These are phyloP conservation scores for Polyommatus iphigenia DNA, from an alignment of 2,888 invertebrate species.

Conservation along the genomic window DNA sequence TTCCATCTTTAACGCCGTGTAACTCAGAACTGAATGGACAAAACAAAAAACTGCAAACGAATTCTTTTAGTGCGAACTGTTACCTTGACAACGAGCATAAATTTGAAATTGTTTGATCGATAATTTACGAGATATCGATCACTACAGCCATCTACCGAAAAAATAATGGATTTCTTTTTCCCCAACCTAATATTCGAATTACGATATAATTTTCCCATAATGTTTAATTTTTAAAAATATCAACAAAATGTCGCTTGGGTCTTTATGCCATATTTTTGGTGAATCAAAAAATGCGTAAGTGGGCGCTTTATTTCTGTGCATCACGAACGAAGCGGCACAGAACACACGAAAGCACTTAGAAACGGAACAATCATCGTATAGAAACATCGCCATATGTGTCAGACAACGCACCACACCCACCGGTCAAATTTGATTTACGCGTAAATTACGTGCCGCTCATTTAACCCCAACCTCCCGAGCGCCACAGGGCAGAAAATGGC, in stretches of 20 bases:
- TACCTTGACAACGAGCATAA: too few species aligned
- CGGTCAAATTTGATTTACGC: conserved; percentile 81
- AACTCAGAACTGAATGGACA: too few species aligned
- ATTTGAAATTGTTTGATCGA: too few species aligned
- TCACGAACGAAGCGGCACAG: conserved; percentile 66
- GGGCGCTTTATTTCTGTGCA: conserved; percentile 57
- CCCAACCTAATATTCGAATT: not conserved
- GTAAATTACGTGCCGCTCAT: conserved; percentile 75
- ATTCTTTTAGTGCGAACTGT: too few species aligned
- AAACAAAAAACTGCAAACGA: too few species aligned
- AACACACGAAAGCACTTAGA: conserved; percentile 72
- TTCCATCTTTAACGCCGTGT: too few species aligned
- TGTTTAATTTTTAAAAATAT: not conserved
- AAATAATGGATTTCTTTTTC: too few species aligned
- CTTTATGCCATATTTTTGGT: not conserved
- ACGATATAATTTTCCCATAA: not conserved
- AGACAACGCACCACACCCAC: conserved; percentile 73
- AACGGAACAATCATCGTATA: conserved; percentile 61
- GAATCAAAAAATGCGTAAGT: conserved; percentile 43
- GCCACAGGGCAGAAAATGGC: conserved; percentile 49
- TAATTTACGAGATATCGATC: too few species aligned
- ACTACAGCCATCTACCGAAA: too few species aligned
- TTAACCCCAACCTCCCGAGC: conserved; percentile 48
- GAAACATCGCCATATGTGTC: conserved; percentile 75
- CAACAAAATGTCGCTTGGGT: conserved; percentile 10